Conservation (phyloP, 2,113 vertebrate genomes). For the Chlorodrepanis virens region DNA sequence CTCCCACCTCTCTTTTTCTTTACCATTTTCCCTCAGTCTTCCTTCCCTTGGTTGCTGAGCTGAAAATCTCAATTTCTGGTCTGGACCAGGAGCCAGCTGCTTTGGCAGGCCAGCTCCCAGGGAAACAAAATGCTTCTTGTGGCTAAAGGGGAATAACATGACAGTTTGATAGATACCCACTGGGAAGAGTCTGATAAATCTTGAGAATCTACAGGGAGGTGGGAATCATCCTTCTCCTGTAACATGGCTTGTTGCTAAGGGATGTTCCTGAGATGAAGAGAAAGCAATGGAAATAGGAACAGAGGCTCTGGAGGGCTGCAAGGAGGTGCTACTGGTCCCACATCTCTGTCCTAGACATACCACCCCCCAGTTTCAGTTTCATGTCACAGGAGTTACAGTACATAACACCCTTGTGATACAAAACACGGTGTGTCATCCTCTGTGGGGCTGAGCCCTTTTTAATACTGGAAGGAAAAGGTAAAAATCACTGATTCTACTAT, state of each 20-base stretch:
- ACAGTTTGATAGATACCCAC: neutral
- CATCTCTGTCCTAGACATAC: neutral
- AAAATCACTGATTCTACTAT: neutral
- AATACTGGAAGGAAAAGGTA: neutral
- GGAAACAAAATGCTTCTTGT: neutral
- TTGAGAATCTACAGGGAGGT: neutral
- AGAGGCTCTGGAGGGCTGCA: neutral
- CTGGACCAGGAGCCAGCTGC: neutral
- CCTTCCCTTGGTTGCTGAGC: neutral
- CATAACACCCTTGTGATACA: rapidly evolving
- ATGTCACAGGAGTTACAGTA: neutral
- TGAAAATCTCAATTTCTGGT: neutral
- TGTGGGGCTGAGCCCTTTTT: neutral
- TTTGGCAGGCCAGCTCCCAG: neutral
- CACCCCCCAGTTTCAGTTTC: neutral
- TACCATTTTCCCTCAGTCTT: neutral
- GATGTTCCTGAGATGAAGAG: neutral
- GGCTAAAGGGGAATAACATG: neutral
- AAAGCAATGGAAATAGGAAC: neutral
- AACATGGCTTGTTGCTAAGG: rapidly evolving
- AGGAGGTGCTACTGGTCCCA: neutral
- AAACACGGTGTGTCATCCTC: neutral
- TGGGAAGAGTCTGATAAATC: neutral
- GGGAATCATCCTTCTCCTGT: neutral
- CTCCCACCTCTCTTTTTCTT: neutral